These are phyloP conservation scores for Hypotaenidia philippensis DNA, from an alignment of 2,797 vertebrate species.

Conservation along the genomic window DNA sequence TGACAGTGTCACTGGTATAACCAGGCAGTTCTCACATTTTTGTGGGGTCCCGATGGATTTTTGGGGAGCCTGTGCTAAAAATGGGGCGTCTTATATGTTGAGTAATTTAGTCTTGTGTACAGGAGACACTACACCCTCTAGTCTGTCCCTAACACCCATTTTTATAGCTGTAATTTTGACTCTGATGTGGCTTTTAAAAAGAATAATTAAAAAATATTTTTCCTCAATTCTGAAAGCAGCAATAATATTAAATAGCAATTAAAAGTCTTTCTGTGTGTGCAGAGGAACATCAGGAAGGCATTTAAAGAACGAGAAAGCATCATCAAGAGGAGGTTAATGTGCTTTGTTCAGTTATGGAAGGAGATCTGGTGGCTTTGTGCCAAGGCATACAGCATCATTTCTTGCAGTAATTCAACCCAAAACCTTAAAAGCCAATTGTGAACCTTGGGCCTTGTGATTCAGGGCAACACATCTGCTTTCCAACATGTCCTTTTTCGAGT, in stretches of 20 bases:
- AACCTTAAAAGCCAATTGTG: not conserved
- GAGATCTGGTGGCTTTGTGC: not conserved
- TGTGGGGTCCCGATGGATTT: not conserved
- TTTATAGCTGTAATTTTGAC: not conserved
- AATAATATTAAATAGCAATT: constrained; percentile 31
- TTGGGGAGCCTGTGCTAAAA: not conserved
- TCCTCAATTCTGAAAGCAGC: not conserved
- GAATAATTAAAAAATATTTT: not conserved
- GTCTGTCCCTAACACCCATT: not conserved
- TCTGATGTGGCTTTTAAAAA: not conserved
- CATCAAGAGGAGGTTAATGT: not conserved
- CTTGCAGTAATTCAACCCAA: not conserved
- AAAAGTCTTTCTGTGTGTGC: not conserved
- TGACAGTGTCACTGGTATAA: not conserved
- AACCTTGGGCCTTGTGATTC: not conserved
- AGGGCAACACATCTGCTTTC: not conserved
- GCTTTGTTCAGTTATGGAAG: not conserved
- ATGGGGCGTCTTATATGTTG: not conserved
- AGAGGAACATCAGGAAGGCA: not conserved
- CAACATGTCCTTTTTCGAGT: accelerated
- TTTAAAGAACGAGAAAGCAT: not conserved
- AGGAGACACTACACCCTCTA: not conserved
- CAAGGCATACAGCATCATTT: not conserved
- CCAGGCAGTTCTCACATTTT: not conserved
- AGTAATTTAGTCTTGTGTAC: not conserved